These are phyloP conservation scores for Gnathonemus echidnorhynchus DNA, from an alignment of 2,113 vertebrate genomes.

Conservation along the genomic window DNA sequence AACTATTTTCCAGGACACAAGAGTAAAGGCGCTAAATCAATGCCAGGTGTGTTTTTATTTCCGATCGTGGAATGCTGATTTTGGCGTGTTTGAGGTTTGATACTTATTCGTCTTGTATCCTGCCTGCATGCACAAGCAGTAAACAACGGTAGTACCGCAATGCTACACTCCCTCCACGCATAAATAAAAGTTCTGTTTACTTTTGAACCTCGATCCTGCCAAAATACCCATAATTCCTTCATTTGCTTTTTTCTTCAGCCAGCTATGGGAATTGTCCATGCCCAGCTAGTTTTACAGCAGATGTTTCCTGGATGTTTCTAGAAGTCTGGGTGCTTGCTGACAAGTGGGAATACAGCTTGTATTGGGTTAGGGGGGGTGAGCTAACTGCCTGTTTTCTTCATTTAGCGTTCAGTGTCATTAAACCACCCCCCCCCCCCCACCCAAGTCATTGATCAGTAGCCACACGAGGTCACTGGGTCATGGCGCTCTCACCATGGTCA, in stretches of 20 bases:
- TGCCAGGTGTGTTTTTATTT: too few species aligned
- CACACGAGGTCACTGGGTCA: neutral
- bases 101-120: neutral
- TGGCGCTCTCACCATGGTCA: neutral
- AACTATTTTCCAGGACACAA: neutral
- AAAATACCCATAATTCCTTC: neutral
- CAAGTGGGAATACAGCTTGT: neutral
- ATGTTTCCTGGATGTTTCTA: neutral
- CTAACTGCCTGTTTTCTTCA: neutral
- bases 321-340: neutral
- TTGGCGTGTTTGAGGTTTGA: neutral
- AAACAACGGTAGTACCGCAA: too few species aligned
- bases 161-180: neutral
- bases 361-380: neutral
- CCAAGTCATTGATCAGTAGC: neutral
- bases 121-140: neutral
- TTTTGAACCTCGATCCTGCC: neutral
- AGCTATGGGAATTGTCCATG: neutral
- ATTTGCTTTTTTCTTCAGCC: neutral
- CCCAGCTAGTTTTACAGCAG: neutral
- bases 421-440: neutral
- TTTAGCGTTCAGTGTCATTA: neutral
- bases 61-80: neutral
- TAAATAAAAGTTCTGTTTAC: neutral
- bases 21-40: neutral